These are phyloP conservation scores for Epizoanthus rinbou DNA, from an alignment of 92 coral and sea anemone species.

Conservation along the genomic window DNA sequence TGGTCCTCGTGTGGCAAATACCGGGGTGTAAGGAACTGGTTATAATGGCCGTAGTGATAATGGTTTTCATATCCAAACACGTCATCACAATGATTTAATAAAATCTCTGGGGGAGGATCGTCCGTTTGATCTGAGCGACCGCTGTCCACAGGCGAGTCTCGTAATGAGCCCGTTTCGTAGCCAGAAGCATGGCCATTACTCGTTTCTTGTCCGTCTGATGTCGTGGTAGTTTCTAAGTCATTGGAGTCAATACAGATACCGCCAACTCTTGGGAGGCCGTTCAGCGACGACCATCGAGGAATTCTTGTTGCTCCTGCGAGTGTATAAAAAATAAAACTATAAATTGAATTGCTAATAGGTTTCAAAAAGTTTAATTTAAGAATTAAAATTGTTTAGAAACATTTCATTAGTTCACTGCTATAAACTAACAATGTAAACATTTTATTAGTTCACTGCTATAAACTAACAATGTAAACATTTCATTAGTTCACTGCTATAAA, in stretches of 20 bases:
- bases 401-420: too few relatives aligned
- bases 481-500: too few relatives aligned
- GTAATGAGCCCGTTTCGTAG: constrained; percentile 59
- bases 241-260: constrained; percentile 78
- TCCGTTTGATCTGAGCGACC: constrained; percentile 49
- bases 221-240: constrained; percentile 56
- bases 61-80: constrained; percentile 84
- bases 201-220: constrained; percentile 51
- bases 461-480: too few relatives aligned
- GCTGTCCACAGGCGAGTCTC: constrained; percentile 67
- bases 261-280: constrained; percentile 90
- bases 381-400: too few relatives aligned
- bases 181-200: constrained; percentile 50
- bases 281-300: constrained; percentile 98
- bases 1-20: constrained; percentile 48
- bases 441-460: too few relatives aligned
- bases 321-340: too few relatives aligned
- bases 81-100: constrained; percentile 46
- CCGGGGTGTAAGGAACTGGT: constrained; percentile 52
- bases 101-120: constrained; percentile 44
- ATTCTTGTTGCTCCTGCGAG: constrained; percentile 49
- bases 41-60: constrained; percentile 50
- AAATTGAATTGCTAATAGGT: too few relatives aligned
- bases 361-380: too few relatives aligned
- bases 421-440: too few relatives aligned